A percentile compares a stretch with the other conserved stretches of the same genome.
Conservation (phyloP, 2,113 vertebrate species). For the Argyrosomus japonicus region DNA sequence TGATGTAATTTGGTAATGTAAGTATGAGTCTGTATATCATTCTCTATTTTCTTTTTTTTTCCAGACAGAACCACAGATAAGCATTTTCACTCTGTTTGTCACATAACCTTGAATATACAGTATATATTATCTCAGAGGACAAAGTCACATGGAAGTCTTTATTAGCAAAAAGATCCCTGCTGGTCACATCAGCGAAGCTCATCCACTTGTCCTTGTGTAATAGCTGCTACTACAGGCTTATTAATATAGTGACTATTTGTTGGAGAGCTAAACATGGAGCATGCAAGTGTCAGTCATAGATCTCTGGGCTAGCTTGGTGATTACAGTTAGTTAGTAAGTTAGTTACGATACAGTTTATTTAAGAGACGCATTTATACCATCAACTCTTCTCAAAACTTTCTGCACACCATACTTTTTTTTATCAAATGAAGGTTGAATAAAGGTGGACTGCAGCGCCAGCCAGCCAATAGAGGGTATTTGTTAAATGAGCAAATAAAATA, state of each 20-base stretch:
- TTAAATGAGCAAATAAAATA: not conserved
- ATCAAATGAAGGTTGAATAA: not conserved
- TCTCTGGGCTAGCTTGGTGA: too few relatives aligned
- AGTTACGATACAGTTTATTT: not conserved
- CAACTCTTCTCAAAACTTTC: too few relatives aligned
- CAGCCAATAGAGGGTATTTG: too few relatives aligned
- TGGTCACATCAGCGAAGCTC: not conserved
- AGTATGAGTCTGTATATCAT: constrained; percentile 41
- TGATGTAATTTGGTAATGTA: constrained; percentile 41
- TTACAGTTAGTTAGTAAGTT: too few relatives aligned
- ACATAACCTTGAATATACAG: constrained; percentile 42
- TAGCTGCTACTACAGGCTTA: not conserved
- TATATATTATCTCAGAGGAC: constrained; percentile 29
- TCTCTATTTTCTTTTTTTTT: not conserved
- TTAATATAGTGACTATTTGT: not conserved
- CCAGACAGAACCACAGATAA: constrained; percentile 19
- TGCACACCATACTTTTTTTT: too few relatives aligned
- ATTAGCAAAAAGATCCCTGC: not conserved
- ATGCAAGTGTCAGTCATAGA: not conserved
- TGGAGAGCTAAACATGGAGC: not conserved
- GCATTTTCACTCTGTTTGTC: constrained; percentile 16
- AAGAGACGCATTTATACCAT: not conserved
- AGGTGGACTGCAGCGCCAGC: not conserved
- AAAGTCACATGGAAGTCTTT: not conserved
- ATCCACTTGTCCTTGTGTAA: not conserved